Conservation (phyloP, 2,113 vertebrate species). For the Sorex fumeus region DNA sequence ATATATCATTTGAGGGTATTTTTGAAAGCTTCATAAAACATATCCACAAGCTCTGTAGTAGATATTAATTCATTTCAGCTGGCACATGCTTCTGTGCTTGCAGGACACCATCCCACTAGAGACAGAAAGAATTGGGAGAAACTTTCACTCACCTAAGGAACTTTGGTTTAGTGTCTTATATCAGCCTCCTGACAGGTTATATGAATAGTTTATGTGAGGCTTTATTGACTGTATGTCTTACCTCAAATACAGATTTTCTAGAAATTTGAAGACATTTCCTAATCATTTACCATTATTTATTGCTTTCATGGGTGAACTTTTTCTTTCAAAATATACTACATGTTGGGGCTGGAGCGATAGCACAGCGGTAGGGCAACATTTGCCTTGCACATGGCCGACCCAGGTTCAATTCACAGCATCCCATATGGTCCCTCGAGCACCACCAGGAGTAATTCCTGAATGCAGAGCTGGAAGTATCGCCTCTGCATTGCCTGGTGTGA, state of each 20-base stretch:
- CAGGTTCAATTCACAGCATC: too few relatives aligned
- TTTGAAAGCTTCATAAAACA: constrained; percentile 78
- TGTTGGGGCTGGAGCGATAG: too few relatives aligned
- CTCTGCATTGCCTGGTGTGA: too few relatives aligned
- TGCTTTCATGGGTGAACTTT: constrained; percentile 13
- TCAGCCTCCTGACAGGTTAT: not conserved
- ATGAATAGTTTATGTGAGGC: constrained; percentile 5
- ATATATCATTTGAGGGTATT: constrained; percentile 75
- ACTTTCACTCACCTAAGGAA: not conserved
- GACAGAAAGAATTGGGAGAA: not conserved
- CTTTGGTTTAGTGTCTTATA: not conserved
- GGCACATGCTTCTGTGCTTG: not conserved
- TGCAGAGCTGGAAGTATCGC: too few relatives aligned
- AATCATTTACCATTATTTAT: not conserved
- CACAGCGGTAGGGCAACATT: too few relatives aligned
- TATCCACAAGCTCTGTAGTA: constrained; percentile 40
- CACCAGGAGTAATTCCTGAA: too few relatives aligned
- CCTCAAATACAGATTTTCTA: constrained; percentile 4
- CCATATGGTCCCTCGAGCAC: too few relatives aligned
- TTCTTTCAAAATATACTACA: not conserved
- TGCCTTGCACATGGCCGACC: too few relatives aligned
- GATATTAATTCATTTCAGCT: constrained; percentile 53
- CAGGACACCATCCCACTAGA: not conserved
- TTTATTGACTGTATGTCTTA: constrained; percentile 12
- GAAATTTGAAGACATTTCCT: constrained; percentile 46